phyloP scores from a whole-genome alignment of 2,113 vertebrate species.

The Bufo gargarizans region DNA sequence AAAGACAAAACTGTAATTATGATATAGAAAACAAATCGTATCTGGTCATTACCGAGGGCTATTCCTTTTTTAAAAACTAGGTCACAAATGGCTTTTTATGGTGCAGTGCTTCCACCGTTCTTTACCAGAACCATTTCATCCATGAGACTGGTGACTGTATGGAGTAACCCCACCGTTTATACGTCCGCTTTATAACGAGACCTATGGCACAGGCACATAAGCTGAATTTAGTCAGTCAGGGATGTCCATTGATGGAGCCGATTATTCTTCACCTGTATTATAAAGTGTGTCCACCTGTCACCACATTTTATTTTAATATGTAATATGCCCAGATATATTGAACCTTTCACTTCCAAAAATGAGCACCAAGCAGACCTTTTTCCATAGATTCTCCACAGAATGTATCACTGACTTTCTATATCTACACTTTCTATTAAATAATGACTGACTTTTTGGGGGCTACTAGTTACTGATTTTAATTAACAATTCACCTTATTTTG shows the following conservation, averaged over 20 bases:
- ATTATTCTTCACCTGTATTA: neutral
- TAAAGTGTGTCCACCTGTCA: neutral
- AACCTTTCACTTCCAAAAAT: neutral
- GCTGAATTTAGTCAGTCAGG: neutral
- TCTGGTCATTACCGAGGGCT: neutral
- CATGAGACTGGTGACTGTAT: neutral
- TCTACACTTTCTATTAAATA: neutral
- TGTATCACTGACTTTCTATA: neutral
- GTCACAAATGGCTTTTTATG: conserved; percentile 4
- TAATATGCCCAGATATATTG: neutral
- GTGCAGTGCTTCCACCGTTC: neutral
- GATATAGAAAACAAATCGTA: neutral
- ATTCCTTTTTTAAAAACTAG: neutral
- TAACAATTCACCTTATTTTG: neutral
- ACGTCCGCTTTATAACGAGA: neutral
- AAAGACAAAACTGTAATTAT: too few species aligned
- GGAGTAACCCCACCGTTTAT: neutral
- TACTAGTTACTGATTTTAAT: neutral
- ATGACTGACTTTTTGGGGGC: neutral
- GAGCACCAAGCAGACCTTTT: neutral
- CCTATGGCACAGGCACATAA: neutral
- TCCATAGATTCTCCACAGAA: neutral
- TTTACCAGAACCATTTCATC: neutral
- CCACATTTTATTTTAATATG: neutral
- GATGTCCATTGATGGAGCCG: neutral